These are phyloP conservation scores for Psylliodes chrysocephalus DNA, from an alignment of 2,888 invertebrate species.

Conservation along the genomic window DNA sequence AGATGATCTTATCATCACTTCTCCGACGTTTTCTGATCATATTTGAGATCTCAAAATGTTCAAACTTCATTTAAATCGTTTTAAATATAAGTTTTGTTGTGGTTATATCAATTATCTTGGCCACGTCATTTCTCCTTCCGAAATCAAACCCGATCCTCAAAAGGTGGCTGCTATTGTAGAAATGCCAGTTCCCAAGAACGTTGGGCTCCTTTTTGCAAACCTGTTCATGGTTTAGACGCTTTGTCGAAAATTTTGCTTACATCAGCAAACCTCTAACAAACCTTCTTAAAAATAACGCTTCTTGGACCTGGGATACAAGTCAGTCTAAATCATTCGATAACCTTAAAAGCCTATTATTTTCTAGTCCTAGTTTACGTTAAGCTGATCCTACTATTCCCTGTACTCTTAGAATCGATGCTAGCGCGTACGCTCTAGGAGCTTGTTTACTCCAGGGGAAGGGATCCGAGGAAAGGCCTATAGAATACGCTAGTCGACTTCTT, in stretches of 20 bases:
- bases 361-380: too few species aligned
- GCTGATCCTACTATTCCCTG: background rate
- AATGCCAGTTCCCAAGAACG: too few species aligned
- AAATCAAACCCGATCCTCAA: background rate
- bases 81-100: constrained; percentile 45
- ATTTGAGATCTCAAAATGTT: constrained; percentile 38
- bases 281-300: too few species aligned
- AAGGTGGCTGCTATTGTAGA: too few species aligned
- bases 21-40: constrained; percentile 42
- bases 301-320: too few species aligned
- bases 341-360: background rate
- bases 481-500: too few species aligned
- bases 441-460: too few species aligned
- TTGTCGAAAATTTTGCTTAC: too few species aligned
- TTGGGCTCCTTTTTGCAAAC: constrained; percentile 41
- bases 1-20: constrained; percentile 49
- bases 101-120: background rate
- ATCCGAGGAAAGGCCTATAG: too few species aligned
- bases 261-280: too few species aligned
- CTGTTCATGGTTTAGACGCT: background rate
- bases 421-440: too few species aligned
- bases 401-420: constrained; percentile 13
- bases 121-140: background rate
- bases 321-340: background rate
- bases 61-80: constrained; percentile 40